Evolutionary conservation across 2,888 invertebrate genomes (phyloP).

Genomic region (Encarsia formosa): DNA sequence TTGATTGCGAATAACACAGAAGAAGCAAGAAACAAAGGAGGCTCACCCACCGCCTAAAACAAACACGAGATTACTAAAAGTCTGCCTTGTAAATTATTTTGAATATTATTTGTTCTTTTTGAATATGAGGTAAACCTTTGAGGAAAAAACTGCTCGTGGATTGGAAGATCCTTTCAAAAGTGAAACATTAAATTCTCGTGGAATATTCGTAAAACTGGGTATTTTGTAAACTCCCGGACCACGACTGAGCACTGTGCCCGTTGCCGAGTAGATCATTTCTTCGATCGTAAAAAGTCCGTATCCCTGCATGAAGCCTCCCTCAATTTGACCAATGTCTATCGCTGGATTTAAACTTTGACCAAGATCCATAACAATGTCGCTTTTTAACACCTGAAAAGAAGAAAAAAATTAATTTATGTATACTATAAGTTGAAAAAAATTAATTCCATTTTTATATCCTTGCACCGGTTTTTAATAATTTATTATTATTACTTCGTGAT

Average conservation of each 20-base stretch:
- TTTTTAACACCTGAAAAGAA: constrained; percentile 62
- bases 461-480: no score
- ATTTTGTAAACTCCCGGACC: constrained; percentile 91
- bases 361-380: constrained; percentile 92
- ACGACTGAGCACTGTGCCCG: constrained; percentile 71
- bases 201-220: constrained; percentile 86
- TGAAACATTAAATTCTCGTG: constrained; percentile 82
- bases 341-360: constrained; percentile 91
- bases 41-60: constrained; percentile 79
- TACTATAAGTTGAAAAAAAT: background rate
- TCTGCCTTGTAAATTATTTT: no score
- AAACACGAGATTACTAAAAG: constrained; percentile 1
- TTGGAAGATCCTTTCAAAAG: constrained; percentile 82
- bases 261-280: constrained; percentile 78
- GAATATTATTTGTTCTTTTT: no score
- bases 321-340: constrained; percentile 91
- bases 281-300: constrained; percentile 86
- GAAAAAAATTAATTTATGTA: background rate
- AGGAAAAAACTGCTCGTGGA: constrained; percentile 84
- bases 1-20: constrained; percentile 82
- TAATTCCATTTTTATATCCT: background rate
- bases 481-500: constrained; percentile 66
- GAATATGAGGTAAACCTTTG: constrained; percentile 76
- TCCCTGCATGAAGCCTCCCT: constrained; percentile 89
- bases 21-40: constrained; percentile 80